Conservation (phyloP, 2,888 invertebrate species). For the Portevinia maculata region DNA sequence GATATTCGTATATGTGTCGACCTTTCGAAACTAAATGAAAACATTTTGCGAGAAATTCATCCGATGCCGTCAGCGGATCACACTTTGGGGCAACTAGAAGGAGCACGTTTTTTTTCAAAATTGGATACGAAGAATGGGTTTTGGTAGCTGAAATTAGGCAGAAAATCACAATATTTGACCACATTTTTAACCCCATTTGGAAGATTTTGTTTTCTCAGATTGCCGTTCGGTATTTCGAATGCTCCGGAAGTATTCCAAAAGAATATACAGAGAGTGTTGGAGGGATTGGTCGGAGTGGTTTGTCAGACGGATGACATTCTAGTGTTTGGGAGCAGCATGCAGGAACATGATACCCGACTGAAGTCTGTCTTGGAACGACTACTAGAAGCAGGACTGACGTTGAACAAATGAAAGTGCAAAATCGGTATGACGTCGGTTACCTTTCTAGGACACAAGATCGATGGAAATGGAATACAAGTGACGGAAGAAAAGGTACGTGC, state of each 20-base stretch:
- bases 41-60: too few relatives aligned
- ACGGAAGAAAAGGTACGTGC: too few relatives aligned
- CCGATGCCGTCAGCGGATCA: too few relatives aligned
- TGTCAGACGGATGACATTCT: conserved; percentile 3
- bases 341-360: conserved; percentile 21
- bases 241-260: conserved; percentile 22
- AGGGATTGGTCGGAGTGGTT: background rate
- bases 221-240: conserved; percentile 28
- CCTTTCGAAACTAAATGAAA: too few relatives aligned
- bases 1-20: too few relatives aligned
- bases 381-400: conserved; percentile 19
- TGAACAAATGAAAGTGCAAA: conserved; percentile 48
- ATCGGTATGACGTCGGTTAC: conserved; percentile 29
- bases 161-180: too few relatives aligned
- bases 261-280: background rate
- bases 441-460: conserved; percentile 43
- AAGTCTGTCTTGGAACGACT: background rate
- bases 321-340: conserved; percentile 20
- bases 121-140: too few relatives aligned
- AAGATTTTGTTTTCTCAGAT: conserved; percentile 9
- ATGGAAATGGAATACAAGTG: too few relatives aligned
- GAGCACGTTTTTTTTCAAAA: too few relatives aligned
- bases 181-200: conserved; percentile 26
- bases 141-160: too few relatives aligned
- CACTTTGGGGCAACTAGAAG: too few relatives aligned